These are phyloP conservation scores for Dioctria linearis DNA, from an alignment of 2,888 invertebrate genomes.

Conservation along the genomic window DNA sequence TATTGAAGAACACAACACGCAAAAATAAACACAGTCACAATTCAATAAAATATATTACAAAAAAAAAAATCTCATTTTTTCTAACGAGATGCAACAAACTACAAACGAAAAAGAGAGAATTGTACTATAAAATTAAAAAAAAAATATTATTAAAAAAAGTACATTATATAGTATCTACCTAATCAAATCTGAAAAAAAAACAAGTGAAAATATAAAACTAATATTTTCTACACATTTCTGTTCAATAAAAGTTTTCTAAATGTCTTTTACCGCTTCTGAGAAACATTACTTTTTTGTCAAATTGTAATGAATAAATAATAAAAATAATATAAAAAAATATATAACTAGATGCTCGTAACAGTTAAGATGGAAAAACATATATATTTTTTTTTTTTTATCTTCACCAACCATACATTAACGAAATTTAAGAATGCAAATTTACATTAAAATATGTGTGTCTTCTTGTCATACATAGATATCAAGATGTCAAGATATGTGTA, in stretches of 20 bases:
- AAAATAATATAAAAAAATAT: slow-evolving; percentile 14
- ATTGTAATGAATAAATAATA: slow-evolving; percentile 20
- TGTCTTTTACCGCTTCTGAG: slow-evolving; percentile 2
- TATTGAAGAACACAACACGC: neutral
- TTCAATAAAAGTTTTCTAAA: slow-evolving; percentile 3
- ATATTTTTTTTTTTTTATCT: slow-evolving; percentile 27
- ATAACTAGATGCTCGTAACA: slow-evolving; percentile 14
- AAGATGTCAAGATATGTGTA: too few species aligned
- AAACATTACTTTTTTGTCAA: neutral
- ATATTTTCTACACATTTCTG: slow-evolving; percentile 21
- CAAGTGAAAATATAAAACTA: slow-evolving; percentile 6
- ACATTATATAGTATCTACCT: too few species aligned
- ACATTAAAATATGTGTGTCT: slow-evolving; percentile 24
- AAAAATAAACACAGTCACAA: neutral
- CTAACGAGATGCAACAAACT: slow-evolving; percentile 10
- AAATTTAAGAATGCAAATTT: slow-evolving; percentile 10
- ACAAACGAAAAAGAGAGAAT: neutral
- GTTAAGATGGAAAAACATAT: slow-evolving; percentile 8
- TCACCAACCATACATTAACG: neutral
- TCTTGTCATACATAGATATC: neutral
- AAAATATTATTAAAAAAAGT: too few species aligned
- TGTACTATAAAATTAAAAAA: slow-evolving; percentile 1
- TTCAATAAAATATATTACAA: neutral
- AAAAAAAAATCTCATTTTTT: neutral
- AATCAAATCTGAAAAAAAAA: neutral